Conservation (phyloP, 2,888 invertebrate genomes). For the Marasmarcha lunaedactyla region DNA sequence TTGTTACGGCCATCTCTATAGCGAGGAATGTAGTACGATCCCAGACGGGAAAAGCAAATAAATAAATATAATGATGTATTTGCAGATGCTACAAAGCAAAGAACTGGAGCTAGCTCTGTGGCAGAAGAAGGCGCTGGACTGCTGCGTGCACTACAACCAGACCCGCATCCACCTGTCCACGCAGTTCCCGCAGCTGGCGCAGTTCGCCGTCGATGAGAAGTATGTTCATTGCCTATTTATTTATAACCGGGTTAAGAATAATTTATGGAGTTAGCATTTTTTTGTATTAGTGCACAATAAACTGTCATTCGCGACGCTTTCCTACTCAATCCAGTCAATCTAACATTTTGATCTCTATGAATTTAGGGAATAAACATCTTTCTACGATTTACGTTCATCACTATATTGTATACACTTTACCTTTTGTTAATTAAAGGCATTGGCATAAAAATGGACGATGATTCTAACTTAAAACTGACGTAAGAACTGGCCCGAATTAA, state of each 20-base stretch:
- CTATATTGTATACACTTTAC: too few species aligned
- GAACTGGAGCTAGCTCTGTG: constrained; percentile 49
- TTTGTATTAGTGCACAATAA: too few species aligned
- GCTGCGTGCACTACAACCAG: constrained; percentile 52
- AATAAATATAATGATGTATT: neutral
- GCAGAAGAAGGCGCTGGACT: constrained; percentile 49
- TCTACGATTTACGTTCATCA: too few species aligned
- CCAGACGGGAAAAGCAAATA: neutral
- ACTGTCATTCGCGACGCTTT: too few species aligned
- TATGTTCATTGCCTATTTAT: constrained; percentile 16
- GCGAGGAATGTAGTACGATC: neutral
- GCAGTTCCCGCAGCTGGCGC: constrained; percentile 33
- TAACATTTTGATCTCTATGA: too few species aligned
- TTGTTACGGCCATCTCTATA: neutral
- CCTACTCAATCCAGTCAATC: too few species aligned
- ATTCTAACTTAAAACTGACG: too few species aligned
- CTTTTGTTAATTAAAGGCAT: too few species aligned
- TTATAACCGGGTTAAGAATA: neutral
- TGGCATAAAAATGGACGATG: too few species aligned
- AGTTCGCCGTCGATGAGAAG: constrained; percentile 46
- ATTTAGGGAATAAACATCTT: too few species aligned
- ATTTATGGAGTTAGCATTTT: neutral
- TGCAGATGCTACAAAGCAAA: constrained; percentile 40
- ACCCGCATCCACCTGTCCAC: constrained; percentile 42
- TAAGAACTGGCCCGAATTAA: too few species aligned